A percentile compares a stretch with the other conserved stretches of the same genome.
These are phyloP conservation scores for Intellagama lesueurii DNA, from an alignment of 2,797 vertebrate species.

Conservation along the genomic window DNA sequence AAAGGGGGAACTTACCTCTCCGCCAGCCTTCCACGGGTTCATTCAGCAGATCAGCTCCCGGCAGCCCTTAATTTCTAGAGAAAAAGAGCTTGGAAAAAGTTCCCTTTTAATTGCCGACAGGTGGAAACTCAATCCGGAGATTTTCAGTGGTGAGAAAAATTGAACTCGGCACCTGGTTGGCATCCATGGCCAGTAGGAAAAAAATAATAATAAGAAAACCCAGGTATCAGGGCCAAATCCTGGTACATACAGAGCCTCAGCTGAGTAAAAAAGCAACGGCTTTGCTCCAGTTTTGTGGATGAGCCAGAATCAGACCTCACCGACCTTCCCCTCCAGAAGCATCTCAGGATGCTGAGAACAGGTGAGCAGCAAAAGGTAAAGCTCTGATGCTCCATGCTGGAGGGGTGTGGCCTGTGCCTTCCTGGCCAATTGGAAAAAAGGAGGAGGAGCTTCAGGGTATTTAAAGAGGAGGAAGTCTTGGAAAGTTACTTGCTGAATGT, in stretches of 20 bases:
- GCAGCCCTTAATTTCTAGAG: background rate
- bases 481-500: no score
- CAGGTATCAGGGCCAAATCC: background rate
- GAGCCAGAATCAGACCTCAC: no score
- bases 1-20: background rate
- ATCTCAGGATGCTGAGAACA: background rate
- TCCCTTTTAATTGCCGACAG: no score
- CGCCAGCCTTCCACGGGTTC: rapidly evolving
- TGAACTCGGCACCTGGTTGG: no score
- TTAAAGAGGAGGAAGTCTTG: background rate
- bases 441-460: background rate
- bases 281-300: background rate
- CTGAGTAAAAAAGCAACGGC: no score
- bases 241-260: background rate
- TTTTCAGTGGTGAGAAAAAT: background rate
- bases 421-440: constrained; percentile 17
- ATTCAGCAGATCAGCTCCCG: background rate
- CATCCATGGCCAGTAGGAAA: background rate
- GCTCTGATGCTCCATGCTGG: background rate
- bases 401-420: background rate
- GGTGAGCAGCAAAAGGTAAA: background rate
- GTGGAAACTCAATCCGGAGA: no score
- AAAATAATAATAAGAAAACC: no score
- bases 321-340: background rate
- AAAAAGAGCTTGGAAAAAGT: background rate